These are phyloP conservation scores for Drosophila pallidifrons DNA, from an alignment of 1,140 invertebrate genomes.

Conservation along the genomic window DNA sequence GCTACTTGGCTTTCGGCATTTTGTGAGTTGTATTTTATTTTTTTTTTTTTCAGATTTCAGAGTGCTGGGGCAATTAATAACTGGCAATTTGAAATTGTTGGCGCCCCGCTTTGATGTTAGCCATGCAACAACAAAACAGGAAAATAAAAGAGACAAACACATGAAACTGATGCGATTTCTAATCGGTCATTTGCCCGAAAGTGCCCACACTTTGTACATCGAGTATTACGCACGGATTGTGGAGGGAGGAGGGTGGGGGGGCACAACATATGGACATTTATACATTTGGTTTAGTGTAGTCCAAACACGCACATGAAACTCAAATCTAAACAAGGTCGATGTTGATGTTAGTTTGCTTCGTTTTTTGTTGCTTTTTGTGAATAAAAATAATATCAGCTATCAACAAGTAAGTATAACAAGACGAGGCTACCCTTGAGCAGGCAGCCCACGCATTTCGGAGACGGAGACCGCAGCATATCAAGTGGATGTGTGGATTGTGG, in stretches of 20 bases:
- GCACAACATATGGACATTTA: not conserved
- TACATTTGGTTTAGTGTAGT: slow-evolving; percentile 7
- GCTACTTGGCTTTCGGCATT: slow-evolving; percentile 24
- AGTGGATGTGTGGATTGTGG: slow-evolving; percentile 24
- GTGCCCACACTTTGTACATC: slow-evolving; percentile 27
- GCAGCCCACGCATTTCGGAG: slow-evolving; percentile 36
- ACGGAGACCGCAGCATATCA: slow-evolving; percentile 16
- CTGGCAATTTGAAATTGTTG: slow-evolving; percentile 42
- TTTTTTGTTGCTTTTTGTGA: slow-evolving; percentile 2
- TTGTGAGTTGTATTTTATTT: too few species aligned
- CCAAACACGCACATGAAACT: slow-evolving; percentile 51
- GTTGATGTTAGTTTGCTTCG: slow-evolving; percentile 22
- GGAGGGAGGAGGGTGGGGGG: too few species aligned
- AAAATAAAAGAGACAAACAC: slow-evolving; percentile 15
- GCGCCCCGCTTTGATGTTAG: slow-evolving; percentile 44
- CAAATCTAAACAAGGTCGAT: slow-evolving; percentile 55
- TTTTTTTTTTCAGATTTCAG: not conserved
- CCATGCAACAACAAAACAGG: slow-evolving; percentile 6
- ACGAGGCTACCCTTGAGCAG: slow-evolving; percentile 37
- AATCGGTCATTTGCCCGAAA: slow-evolving; percentile 73
- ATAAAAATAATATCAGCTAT: slow-evolving; percentile 41
- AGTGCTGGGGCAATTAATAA: slow-evolving; percentile 45
- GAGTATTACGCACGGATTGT: not conserved
- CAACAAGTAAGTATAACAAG: slow-evolving; percentile 21
- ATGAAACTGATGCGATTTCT: slow-evolving; percentile 67